phyloP scores from a whole-genome alignment of 2,113 vertebrate genomes.

The Ochotona princeps region DNA sequence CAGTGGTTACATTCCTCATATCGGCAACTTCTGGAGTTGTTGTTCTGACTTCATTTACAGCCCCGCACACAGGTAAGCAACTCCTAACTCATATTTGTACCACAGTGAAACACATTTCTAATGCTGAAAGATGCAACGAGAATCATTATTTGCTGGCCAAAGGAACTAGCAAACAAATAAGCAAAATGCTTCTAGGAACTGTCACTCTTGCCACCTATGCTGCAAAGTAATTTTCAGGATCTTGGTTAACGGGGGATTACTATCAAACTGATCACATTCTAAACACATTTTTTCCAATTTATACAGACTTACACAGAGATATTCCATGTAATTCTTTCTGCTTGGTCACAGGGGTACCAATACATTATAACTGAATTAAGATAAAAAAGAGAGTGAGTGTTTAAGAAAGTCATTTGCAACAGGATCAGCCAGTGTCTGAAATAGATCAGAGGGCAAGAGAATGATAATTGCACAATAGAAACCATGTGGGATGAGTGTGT shows the following conservation, averaged over 20 bases:
- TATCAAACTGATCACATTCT: not conserved
- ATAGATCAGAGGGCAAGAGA: not conserved
- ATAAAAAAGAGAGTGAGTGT: not conserved
- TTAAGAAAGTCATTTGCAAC: not conserved
- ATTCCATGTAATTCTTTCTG: not conserved
- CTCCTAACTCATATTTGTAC: not conserved
- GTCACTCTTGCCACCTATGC: not conserved
- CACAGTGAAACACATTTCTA: not conserved
- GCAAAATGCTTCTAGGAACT: not conserved
- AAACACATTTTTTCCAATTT: not conserved
- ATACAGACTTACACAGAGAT: not conserved
- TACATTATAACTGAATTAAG: not conserved
- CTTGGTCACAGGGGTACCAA: not conserved
- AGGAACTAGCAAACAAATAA: not conserved
- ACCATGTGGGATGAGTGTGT: not conserved
- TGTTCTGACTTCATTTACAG: not conserved
- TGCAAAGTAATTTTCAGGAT: not conserved
- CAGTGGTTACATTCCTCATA: not conserved
- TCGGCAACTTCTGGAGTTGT: not conserved
- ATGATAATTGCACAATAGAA: not conserved
- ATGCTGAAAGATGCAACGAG: not conserved
- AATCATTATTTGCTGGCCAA: not conserved
- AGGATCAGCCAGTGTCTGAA: not conserved
- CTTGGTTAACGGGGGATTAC: not conserved
- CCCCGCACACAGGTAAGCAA: not conserved